Percentiles rank a stretch among this genome's conserved stretches.
Conservation (phyloP, 2,888 invertebrate genomes). For the Geotrupes spiniger region DNA sequence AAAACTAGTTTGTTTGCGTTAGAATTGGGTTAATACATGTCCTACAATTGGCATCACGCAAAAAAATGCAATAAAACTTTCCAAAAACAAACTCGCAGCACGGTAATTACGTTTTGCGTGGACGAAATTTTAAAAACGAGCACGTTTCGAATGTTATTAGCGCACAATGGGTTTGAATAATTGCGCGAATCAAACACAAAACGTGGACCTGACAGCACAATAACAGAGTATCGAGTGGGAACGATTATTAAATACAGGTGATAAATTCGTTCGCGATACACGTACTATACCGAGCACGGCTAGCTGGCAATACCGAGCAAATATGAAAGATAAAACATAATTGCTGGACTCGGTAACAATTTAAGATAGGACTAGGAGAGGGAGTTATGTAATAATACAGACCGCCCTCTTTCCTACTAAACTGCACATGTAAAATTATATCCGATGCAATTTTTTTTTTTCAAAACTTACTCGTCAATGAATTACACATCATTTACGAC, state of each 20-base stretch:
- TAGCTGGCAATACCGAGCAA: slow-evolving; percentile 12
- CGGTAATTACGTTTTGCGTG: not conserved
- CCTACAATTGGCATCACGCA: no score
- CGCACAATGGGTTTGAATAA: no score
- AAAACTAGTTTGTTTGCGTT: not conserved
- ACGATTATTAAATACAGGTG: slow-evolving; percentile 20
- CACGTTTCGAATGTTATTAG: no score
- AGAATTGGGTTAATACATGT: not conserved
- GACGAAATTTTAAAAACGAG: no score
- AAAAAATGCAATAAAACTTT: slow-evolving; percentile 24
- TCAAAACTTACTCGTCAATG: no score
- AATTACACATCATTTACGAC: no score
- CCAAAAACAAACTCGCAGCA: slow-evolving; percentile 15
- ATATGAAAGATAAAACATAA: slow-evolving; percentile 28
- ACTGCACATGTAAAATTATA: slow-evolving; percentile 1
- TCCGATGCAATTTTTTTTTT: no score
- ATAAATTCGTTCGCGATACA: slow-evolving; percentile 1
- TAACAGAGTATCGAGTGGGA: slow-evolving; percentile 4
- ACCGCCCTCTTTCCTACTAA: slow-evolving; percentile 12
- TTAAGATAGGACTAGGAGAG: slow-evolving; percentile 22
- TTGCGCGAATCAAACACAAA: not conserved
- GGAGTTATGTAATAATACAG: slow-evolving; percentile 15
- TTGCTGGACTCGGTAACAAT: slow-evolving; percentile 27
- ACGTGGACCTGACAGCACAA: slow-evolving; percentile 4
- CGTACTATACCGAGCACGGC: slow-evolving; percentile 17